phyloP scores from a whole-genome alignment of 2,797 vertebrate species.

The Ispidina picta region DNA sequence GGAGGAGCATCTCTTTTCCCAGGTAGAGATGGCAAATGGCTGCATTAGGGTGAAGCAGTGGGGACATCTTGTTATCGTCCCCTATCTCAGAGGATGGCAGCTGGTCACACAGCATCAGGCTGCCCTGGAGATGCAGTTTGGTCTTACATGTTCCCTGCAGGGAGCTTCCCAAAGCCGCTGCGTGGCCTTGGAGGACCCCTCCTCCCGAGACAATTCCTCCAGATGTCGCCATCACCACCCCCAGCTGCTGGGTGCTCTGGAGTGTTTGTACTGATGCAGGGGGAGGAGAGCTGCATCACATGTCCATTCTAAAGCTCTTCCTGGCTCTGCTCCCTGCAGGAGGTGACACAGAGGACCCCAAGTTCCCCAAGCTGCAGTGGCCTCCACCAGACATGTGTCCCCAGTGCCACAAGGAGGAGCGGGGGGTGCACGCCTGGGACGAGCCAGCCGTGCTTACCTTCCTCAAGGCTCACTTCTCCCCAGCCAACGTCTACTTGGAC shows the following conservation, averaged over 20 bases:
- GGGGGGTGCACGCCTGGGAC: slow-evolving; percentile 81
- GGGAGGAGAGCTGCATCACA: rapidly evolving
- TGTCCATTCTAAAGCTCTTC: not conserved
- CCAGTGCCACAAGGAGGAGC: slow-evolving; percentile 80
- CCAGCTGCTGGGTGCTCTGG: not conserved
- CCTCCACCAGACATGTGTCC: slow-evolving; percentile 84
- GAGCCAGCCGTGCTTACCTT: slow-evolving; percentile 76
- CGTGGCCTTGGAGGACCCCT: not conserved
- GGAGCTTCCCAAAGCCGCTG: not conserved
- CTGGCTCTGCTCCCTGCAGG: slow-evolving; percentile 73
- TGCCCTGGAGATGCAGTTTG: not conserved
- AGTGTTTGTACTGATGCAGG: rapidly evolving
- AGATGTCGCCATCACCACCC: not conserved
- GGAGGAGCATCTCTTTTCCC: not conserved
- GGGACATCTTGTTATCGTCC: rapidly evolving
- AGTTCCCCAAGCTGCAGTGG: slow-evolving; percentile 94
- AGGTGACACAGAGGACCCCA: slow-evolving; percentile 86
- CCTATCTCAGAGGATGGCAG: not conserved
- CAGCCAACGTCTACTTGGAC: slow-evolving; percentile 73
- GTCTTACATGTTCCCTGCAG: not conserved
- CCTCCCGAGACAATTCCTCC: not conserved
- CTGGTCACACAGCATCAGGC: not conserved
- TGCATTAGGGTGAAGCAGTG: not conserved
- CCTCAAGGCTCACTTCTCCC: slow-evolving; percentile 83
- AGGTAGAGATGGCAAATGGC: not conserved